Evolutionary conservation across 2,113 vertebrate species (phyloP).

Genomic region (Rhipidura dahli): DNA sequence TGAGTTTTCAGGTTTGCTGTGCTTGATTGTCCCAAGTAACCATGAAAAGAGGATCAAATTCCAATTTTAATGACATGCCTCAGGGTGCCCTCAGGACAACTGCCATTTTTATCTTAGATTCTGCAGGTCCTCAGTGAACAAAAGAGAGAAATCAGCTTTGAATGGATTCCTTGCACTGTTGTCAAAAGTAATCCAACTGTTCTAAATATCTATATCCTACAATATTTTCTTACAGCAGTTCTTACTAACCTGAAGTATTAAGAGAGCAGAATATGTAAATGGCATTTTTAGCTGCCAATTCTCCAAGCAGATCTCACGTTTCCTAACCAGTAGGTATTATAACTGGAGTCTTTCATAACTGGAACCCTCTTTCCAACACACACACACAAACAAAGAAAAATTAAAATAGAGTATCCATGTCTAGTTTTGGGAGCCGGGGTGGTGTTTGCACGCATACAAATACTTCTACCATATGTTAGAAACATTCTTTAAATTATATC

Average conservation of each 20-base stretch:
- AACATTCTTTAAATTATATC: constrained; percentile 28
- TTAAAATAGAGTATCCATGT: constrained; percentile 21
- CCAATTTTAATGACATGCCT: constrained; percentile 95
- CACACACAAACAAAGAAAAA: constrained; percentile 26
- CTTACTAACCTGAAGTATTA: constrained; percentile 73
- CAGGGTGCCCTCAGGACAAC: constrained; percentile 91
- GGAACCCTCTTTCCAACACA: background rate
- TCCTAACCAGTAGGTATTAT: constrained; percentile 29
- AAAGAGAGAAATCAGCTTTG: constrained; percentile 78
- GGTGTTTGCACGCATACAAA: background rate
- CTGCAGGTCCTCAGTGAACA: constrained; percentile 78
- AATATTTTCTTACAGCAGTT: constrained; percentile 68
- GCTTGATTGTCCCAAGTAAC: constrained; percentile 91
- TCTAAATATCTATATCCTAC: constrained; percentile 79
- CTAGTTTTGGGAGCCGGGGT: background rate
- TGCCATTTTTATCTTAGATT: constrained; percentile 95
- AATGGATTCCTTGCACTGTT: constrained; percentile 80
- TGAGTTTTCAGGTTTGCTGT: constrained; percentile 93
- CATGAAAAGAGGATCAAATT: constrained; percentile 93
- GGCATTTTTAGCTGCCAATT: constrained; percentile 70
- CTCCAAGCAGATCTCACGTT: constrained; percentile 70
- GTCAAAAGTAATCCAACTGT: constrained; percentile 80
- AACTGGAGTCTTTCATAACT: constrained; percentile 6
- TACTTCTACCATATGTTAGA: constrained; percentile 29
- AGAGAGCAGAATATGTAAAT: constrained; percentile 72